Conservation (phyloP, 2,797 vertebrate genomes). For the Semaprochilodus insignis region DNA sequence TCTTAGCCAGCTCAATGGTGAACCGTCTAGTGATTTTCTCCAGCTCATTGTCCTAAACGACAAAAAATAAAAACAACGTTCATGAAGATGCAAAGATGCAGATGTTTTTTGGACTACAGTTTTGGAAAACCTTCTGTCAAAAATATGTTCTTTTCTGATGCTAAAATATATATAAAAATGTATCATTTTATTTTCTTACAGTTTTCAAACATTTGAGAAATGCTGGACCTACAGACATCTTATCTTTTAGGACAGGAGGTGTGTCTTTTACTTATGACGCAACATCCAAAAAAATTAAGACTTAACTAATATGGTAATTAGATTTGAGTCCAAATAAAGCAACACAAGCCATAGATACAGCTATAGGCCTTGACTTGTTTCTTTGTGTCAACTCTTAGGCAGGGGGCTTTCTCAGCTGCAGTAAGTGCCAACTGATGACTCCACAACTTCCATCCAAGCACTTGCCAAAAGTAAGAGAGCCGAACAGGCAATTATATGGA, state of each 20-base stretch:
- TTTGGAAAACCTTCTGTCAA: no score
- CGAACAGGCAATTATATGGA: slow-evolving; percentile 13
- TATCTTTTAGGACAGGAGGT: not conserved
- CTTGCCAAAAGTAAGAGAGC: slow-evolving; percentile 33
- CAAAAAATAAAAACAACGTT: not conserved
- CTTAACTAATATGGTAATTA: not conserved
- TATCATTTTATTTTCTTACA: no score
- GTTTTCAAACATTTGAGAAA: no score
- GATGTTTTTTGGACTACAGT: no score
- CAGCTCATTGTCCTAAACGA: slow-evolving; percentile 88
- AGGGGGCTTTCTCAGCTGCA: slow-evolving; percentile 1
- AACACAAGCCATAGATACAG: not conserved
- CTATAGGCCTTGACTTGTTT: not conserved
- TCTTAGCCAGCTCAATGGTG: slow-evolving; percentile 94
- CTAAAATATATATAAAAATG: no score
- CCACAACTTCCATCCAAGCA: slow-evolving; percentile 45
- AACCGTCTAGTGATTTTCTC: slow-evolving; percentile 97
- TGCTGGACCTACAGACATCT: not conserved
- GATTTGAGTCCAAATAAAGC: not conserved
- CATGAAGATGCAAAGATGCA: no score
- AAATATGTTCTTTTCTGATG: no score
- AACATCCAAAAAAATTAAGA: not conserved
- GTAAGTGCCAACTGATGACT: slow-evolving; percentile 55
- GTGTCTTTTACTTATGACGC: not conserved
- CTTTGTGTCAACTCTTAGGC: not conserved